A percentile compares a stretch with the other conserved stretches of the same genome.
Evolutionary conservation across 1,140 invertebrate species (phyloP).

Genomic region (Macrocentrus cingulum): DNA sequence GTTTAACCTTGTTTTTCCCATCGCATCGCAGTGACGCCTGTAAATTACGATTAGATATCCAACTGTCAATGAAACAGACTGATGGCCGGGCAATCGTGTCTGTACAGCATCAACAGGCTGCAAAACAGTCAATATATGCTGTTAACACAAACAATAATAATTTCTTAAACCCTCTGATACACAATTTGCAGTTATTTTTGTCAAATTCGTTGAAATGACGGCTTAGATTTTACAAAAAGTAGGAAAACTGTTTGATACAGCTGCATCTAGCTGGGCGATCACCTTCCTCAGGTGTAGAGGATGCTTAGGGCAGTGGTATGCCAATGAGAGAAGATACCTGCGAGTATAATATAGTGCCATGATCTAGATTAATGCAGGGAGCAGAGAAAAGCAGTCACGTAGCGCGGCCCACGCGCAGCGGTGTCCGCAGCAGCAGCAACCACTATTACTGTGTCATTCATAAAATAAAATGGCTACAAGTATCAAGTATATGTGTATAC

Average conservation of each 20-base stretch:
- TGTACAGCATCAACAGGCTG: too few species aligned
- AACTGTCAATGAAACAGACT: too few species aligned
- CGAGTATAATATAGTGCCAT: slow-evolving; percentile 40
- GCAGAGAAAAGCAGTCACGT: slow-evolving; percentile 36
- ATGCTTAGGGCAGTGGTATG: slow-evolving; percentile 25
- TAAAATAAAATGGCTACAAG: slow-evolving; percentile 41
- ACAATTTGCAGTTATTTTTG: too few species aligned
- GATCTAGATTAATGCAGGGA: slow-evolving; percentile 53
- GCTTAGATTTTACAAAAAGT: too few species aligned
- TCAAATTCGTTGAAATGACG: too few species aligned
- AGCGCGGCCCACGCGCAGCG: slow-evolving; percentile 41
- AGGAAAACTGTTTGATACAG: too few species aligned
- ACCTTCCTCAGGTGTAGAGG: too few species aligned
- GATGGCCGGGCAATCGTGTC: too few species aligned
- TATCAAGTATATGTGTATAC: slow-evolving; percentile 13
- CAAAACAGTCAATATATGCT: too few species aligned
- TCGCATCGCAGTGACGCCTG: slow-evolving; percentile 29
- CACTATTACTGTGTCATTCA: slow-evolving; percentile 36
- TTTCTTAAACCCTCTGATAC: too few species aligned
- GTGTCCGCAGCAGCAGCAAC: slow-evolving; percentile 34
- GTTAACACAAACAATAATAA: too few species aligned
- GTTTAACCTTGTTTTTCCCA: slow-evolving; percentile 26
- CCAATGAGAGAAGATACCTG: slow-evolving; percentile 39
- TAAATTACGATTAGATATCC: slow-evolving; percentile 35
- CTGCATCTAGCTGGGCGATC: too few species aligned